Evolutionary conservation across 2,797 vertebrate species (phyloP), one percentile per base, ranked within the genome.

Genomic region (Hephaestus fuliginosus): DNA sequence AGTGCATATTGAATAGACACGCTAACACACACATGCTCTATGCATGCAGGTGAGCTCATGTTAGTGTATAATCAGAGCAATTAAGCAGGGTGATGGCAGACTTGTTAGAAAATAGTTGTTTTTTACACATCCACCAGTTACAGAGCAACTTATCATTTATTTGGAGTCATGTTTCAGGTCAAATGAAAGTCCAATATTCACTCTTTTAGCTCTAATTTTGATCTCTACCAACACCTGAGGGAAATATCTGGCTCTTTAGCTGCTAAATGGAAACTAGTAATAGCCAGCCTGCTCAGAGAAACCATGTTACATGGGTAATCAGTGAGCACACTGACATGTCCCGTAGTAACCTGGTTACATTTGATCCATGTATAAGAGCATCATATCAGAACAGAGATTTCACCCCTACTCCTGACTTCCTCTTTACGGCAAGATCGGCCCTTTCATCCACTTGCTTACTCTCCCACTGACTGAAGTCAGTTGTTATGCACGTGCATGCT

Each of bases 401-500:
- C 65, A 12, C 44, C 12, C 30, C 10, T 3, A 28, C 17, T 3
- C 2, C 6, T 0, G 2, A 28, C 43, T 22, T 2, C 52, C 13
- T 33, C 61, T 66, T 63, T 25, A 70, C 51, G 33, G 57, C 62
- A 63, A 20, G 17, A 73, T 41, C 44, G 17, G 33, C 25, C 30
- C 6, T 55, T 36, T 83, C 62, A 56, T 25, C 33, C 25, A 22
- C 11, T 25, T 0, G n/a, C 55, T 30, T 18, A 5, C 15, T 52
- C 52, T 46, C 56, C 20, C 39, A 22, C 53, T 44, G 17, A 36
- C 80, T 66, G 1, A 33, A 44, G 56, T 49, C 70, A 25, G 80
- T 71, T 71, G 43, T 66, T 30, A 41, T 53, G 60, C 60, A 74
- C 41, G 49, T 41, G 57, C 43, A 76, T 12, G 72, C 28, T 66